Evolutionary conservation across 2,888 invertebrate genomes (phyloP), one percentile per base, ranked within the genome.

Genomic region (Glaucopsyche alexis): DNA sequence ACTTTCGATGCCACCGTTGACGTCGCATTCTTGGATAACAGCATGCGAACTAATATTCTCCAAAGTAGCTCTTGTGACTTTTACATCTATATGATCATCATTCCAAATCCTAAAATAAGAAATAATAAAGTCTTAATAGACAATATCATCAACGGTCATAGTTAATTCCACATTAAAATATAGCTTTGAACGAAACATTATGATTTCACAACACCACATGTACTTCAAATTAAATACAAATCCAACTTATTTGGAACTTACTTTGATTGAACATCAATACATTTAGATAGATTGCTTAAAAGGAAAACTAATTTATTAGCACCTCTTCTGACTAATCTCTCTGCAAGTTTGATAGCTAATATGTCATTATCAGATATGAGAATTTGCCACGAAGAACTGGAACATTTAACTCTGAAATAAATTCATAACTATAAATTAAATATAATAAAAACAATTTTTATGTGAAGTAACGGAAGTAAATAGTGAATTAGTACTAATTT

Each of bases 41-140:
- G 29, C 29, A 13, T 11, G 29, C 2, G 60, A 38, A 60, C 13
- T 60, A 1, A 11, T 60, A 29, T 60, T 60, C 11, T 19, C 29
- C 29, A 60, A 29, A 38, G 11, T 11, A 60, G 60, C 29, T 14
- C 16, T 60, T 11, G 14, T 60, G 60, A 60, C 60, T 60, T 60
- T 60, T 29, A 14, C 7, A 13, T 60, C 38, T 6, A 38, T 7
- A 60, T 9, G 60, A 29, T 60, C 29, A 60, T 29, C 13, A 13
- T 29, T 29, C 60, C 60, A 60, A 60, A 60, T 7, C 60, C 60
- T 60, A 60, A 60, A 60, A 60, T 60, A 60, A 60, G 13, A 29
- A 29, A 29, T 29, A 29, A 50, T 50, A 52, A 52, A 16, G n/a
- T 16, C 52, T 19, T 11, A 8, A 19, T 29, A 13, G 29, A 29